Percentiles rank a stretch among this genome's conserved stretches.
Evolutionary conservation across 2,888 invertebrate genomes (phyloP).

Genomic region (Spialia ferax): DNA sequence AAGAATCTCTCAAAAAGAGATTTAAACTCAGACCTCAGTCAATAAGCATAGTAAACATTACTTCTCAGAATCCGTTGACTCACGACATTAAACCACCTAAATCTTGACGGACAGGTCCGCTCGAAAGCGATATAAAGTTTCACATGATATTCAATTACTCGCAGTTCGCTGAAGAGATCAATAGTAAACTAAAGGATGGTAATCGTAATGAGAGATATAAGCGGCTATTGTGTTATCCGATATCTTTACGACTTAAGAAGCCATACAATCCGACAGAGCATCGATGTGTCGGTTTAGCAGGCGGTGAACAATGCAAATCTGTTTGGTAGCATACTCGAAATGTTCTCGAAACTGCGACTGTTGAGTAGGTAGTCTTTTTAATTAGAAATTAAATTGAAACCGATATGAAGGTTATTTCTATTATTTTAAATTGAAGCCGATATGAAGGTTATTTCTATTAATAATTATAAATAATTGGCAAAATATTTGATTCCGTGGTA

Average conservation of each 20-base stretch:
- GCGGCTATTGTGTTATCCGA: slow-evolving; percentile 81
- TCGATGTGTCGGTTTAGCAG: slow-evolving; percentile 77
- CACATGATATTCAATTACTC: slow-evolving; percentile 40
- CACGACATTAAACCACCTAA: slow-evolving; percentile 34
- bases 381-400: not conserved
- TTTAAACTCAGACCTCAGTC: slow-evolving; percentile 4
- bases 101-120: slow-evolving; percentile 40
- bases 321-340: slow-evolving; percentile 21
- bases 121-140: slow-evolving; percentile 37
- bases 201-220: slow-evolving; percentile 72
- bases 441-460: not conserved
- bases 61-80: slow-evolving; percentile 36
- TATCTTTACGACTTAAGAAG: slow-evolving; percentile 84
- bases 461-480: too few species aligned
- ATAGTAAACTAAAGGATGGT: slow-evolving; percentile 56
- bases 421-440: too few species aligned
- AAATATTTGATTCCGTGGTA: too few species aligned
- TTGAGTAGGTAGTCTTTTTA: not conserved
- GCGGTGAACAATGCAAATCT: slow-evolving; percentile 67
- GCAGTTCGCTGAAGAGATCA: slow-evolving; percentile 47
- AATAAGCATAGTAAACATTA: slow-evolving; percentile 21
- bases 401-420: not conserved
- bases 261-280: slow-evolving; percentile 73
- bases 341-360: slow-evolving; percentile 14
- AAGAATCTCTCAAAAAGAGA: not conserved